phyloP scores from a whole-genome alignment of 1,140 invertebrate genomes.

The Dryas iulia region DNA sequence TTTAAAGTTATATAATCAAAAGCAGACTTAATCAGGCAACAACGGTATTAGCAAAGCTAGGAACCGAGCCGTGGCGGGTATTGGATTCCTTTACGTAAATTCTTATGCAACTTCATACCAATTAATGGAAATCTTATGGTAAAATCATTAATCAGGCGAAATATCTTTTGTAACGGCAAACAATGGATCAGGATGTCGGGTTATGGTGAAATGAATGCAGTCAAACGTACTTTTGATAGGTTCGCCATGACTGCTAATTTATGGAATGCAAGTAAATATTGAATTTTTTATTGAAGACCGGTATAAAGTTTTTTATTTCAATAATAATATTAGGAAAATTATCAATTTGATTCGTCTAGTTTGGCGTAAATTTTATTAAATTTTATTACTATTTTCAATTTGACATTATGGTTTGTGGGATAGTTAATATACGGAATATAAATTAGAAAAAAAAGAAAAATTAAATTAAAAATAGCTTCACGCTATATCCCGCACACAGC shows the following conservation, averaged over 20 bases:
- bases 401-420: too few species aligned
- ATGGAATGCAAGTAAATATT: too few species aligned
- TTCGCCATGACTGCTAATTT: neutral
- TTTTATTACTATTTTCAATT: too few species aligned
- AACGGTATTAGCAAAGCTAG: conserved; percentile 4
- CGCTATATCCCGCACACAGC: too few species aligned
- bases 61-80: conserved; percentile 27
- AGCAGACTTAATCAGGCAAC: neutral
- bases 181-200: conserved; percentile 46
- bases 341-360: too few species aligned
- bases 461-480: too few species aligned
- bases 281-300: too few species aligned
- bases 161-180: conserved; percentile 59
- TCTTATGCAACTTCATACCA: conserved; percentile 31
- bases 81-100: conserved; percentile 36
- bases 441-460: too few species aligned
- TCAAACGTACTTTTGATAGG: conserved; percentile 9
- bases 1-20: neutral
- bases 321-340: too few species aligned
- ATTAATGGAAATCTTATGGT: conserved; percentile 46
- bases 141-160: conserved; percentile 67
- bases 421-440: too few species aligned
- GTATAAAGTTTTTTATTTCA: too few species aligned
- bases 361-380: too few species aligned
- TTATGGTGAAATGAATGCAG: conserved; percentile 28